phyloP scores from a whole-genome alignment of 2,113 vertebrate species.

The Xyrauchen texanus region DNA sequence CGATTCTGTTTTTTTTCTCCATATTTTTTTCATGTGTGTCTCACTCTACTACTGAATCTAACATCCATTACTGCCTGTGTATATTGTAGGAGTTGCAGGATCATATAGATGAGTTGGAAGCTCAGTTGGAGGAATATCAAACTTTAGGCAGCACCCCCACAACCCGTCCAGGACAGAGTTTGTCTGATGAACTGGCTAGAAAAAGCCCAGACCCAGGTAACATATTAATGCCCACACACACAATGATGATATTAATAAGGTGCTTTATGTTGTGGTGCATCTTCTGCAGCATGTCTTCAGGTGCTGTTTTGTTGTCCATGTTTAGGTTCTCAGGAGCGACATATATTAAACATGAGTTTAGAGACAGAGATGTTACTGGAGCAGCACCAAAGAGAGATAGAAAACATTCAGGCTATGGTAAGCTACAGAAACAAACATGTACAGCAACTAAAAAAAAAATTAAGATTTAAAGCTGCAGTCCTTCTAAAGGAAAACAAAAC shows the following conservation, averaged over 20 bases:
- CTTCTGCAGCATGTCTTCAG: background rate
- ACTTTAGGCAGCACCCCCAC: slow-evolving; percentile 71
- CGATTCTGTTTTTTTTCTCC: background rate
- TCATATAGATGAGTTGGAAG: slow-evolving; percentile 92
- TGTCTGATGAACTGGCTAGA: slow-evolving; percentile 83
- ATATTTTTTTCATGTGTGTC: background rate
- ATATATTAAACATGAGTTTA: slow-evolving; percentile 87
- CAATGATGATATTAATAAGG: background rate
- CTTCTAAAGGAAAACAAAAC: no score
- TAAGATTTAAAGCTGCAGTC: background rate
- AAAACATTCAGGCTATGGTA: slow-evolving; percentile 77
- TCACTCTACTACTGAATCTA: background rate
- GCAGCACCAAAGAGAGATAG: slow-evolving; percentile 81
- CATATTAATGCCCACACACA: background rate
- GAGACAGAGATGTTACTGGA: slow-evolving; percentile 94
- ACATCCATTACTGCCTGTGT: background rate
- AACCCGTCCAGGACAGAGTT: slow-evolving; percentile 66
- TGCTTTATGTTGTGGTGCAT: background rate
- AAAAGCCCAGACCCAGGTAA: slow-evolving; percentile 61
- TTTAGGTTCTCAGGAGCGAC: slow-evolving; percentile 85
- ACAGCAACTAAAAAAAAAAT: no score
- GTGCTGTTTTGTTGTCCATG: slow-evolving; percentile 40
- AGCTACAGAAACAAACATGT: slow-evolving; percentile 37
- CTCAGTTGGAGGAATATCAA: slow-evolving; percentile 83
- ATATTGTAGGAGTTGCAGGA: slow-evolving; percentile 86